Base-by-base conservation (phyloP, 2,888 invertebrate genomes). In the Eledona agricola region DNA sequence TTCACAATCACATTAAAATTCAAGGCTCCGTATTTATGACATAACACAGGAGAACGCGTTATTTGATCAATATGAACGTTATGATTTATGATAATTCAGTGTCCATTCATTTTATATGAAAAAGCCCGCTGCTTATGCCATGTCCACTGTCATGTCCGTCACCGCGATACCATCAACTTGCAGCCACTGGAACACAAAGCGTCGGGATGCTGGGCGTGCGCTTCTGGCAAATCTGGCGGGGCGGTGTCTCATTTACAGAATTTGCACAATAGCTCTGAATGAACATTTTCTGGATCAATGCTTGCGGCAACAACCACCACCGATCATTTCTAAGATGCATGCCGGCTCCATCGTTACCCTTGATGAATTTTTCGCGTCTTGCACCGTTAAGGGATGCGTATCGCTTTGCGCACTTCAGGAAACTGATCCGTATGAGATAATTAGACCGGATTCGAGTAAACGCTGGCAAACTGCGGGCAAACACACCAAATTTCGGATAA, bases 21-120 rank as follows among this genome's bases (percentile, higher is more conserved):
- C 16, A 20, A 20, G 10, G 7, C 7, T 19, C 19, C 26, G 35
- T 37, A 35, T 28, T 46, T 17, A 28, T 46, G 51, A 26, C n/a
- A 32, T 29, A 16, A 35, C 10, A 31, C 17, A 6, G 15, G 38
- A 40, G 19, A 32, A 32, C 38, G 46, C 43, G 51, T 29, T 38
- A 23, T 46, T 22, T 10, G 9, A n/a, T n/a, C n/a, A n/a, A n/a
- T n/a, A n/a, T n/a, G n/a, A n/a, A n/a, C n/a, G n/a, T n/a, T n/a
- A n/a, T n/a, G n/a, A n/a, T n/a, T n/a, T n/a, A n/a, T n/a, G n/a
- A n/a, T n/a, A n/a, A n/a, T n/a, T n/a, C n/a, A n/a, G n/a, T n/a
- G n/a, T n/a, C n/a, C n/a, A n/a, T n/a, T n/a, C n/a, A n/a, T n/a
- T n/a, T n/a, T n/a, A n/a, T n/a, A n/a, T n/a, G n/a, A n/a, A n/a